Conservation (phyloP, 2,797 vertebrate genomes). For the Diceros bicornis region DNA sequence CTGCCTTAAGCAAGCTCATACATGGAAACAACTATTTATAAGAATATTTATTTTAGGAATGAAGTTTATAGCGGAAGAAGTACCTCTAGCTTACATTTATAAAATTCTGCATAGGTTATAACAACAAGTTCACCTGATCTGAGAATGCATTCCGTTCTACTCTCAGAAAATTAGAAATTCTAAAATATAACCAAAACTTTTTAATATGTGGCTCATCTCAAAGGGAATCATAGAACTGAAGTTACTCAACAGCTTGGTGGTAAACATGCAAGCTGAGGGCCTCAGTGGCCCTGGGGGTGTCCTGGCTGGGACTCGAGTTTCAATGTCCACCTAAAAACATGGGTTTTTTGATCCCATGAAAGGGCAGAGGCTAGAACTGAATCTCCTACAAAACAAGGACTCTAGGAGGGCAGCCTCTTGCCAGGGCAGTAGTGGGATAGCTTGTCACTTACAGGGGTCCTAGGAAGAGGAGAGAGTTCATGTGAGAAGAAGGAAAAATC, state of each 20-base stretch:
- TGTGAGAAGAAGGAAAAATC: not conserved
- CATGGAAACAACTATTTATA: slow-evolving; percentile 62
- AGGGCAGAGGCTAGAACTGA: not conserved
- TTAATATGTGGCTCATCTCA: not conserved
- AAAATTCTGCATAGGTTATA: slow-evolving; percentile 20
- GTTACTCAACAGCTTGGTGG: not conserved
- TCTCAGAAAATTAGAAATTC: slow-evolving; percentile 52
- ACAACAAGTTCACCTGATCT: slow-evolving; percentile 28
- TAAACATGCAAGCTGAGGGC: not conserved
- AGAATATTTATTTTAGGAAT: slow-evolving; percentile 2
- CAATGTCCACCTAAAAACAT: not conserved
- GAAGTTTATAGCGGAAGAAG: slow-evolving; percentile 10
- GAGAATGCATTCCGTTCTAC: not conserved
- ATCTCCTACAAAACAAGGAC: not conserved
- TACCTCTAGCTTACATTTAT: slow-evolving; percentile 28
- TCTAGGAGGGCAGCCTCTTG: not conserved
- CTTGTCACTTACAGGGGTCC: not conserved
- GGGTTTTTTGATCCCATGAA: not conserved
- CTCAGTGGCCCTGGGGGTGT: not conserved
- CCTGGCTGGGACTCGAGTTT: not conserved
- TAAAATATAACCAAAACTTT: slow-evolving; percentile 39
- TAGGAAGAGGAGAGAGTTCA: not conserved
- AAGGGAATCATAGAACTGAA: slow-evolving; percentile 21
- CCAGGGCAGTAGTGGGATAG: not conserved
- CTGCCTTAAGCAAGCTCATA: slow-evolving; percentile 35